These are phyloP conservation scores for Charina bottae DNA, from an alignment of 2,113 vertebrate genomes.

Conservation along the genomic window DNA sequence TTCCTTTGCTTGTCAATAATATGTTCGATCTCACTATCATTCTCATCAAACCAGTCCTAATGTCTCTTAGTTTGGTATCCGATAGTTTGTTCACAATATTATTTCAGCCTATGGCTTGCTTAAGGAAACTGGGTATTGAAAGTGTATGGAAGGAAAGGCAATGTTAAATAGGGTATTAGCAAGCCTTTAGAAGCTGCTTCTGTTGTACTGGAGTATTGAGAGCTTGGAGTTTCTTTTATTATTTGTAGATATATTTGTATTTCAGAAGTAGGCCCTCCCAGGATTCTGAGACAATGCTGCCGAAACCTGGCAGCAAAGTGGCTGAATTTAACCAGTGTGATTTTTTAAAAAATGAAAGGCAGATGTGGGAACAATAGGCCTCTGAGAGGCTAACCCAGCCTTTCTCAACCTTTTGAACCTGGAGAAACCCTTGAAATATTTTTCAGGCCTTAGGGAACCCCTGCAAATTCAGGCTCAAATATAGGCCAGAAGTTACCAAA, in stretches of 20 bases:
- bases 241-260: not conserved
- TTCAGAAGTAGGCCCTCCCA: not conserved
- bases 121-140: not conserved
- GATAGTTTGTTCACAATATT: too few relatives aligned
- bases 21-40: too few relatives aligned
- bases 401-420: too few relatives aligned
- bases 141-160: not conserved
- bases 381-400: too few relatives aligned
- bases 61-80: too few relatives aligned
- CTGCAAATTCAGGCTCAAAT: too few relatives aligned
- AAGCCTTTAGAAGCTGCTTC: not conserved
- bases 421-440: too few relatives aligned
- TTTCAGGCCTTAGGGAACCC: too few relatives aligned
- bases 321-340: not conserved
- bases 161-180: not conserved
- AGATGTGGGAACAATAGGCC: not conserved
- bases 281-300: not conserved
- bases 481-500: too few relatives aligned
- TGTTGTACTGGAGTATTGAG: not conserved
- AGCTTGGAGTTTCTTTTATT: not conserved
- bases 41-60: too few relatives aligned
- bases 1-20: too few relatives aligned
- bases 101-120: not conserved
- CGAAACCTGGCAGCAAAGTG: not conserved
- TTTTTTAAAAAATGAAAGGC: not conserved